A percentile compares a stretch with the other conserved stretches of the same genome.
These are phyloP conservation scores for Andricus grossulariae DNA, from an alignment of 1,140 invertebrate genomes.

Conservation along the genomic window DNA sequence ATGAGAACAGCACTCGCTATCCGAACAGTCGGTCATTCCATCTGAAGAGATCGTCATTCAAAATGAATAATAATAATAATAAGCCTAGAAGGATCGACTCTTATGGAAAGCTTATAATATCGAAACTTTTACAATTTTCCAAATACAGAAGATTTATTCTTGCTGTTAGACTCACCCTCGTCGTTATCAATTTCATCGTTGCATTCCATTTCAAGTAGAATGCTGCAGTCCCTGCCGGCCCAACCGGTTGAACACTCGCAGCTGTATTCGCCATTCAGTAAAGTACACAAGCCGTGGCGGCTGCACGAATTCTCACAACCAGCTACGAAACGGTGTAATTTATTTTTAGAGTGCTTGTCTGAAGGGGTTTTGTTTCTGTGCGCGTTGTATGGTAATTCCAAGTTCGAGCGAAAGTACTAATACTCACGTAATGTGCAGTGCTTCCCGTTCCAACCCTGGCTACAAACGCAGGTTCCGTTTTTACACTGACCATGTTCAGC, in stretches of 20 bases:
- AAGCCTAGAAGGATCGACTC: neutral
- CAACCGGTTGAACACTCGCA: conserved; percentile 94
- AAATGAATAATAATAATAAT: neutral
- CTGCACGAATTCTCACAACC: conserved; percentile 96
- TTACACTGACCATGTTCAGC: conserved; percentile 97
- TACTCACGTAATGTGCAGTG: conserved; percentile 96
- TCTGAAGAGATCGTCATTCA: conserved; percentile 79
- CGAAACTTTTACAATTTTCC: conserved; percentile 18
- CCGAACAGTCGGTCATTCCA: conserved; percentile 97
- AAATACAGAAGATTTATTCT: conserved; percentile 26
- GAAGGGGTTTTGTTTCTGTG: neutral
- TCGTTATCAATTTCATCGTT: conserved; percentile 97
- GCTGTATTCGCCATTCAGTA: conserved; percentile 90
- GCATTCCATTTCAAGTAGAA: conserved; percentile 93
- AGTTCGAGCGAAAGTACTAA: conserved; percentile 12
- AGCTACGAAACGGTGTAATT: conserved; percentile 79
- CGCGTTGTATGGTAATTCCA: too few species aligned
- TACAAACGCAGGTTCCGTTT: conserved; percentile 97
- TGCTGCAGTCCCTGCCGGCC: conserved; percentile 94
- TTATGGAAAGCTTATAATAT: neutral
- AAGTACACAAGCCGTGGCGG: conserved; percentile 91
- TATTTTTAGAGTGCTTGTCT: neutral
- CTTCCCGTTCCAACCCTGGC: conserved; percentile 97
- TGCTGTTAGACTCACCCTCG: conserved; percentile 82
- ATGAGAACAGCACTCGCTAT: conserved; percentile 95